A percentile compares a stretch with the other conserved stretches of the same genome.
These are phyloP conservation scores for Orchesella cincta DNA, from an alignment of 1,140 invertebrate genomes.

Conservation along the genomic window DNA sequence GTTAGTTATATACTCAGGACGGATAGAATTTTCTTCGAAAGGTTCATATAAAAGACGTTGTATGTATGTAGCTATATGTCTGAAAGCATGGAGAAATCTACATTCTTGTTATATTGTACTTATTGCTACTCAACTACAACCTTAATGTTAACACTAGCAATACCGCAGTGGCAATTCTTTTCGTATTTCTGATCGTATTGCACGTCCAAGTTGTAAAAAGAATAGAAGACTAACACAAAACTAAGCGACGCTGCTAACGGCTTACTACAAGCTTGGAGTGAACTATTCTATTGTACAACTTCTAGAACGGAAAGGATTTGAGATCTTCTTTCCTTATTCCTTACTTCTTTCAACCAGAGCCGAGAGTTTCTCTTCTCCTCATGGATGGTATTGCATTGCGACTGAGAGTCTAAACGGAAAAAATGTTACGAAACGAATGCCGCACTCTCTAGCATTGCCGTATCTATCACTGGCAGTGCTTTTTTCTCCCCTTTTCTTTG, in stretches of 20 bases:
- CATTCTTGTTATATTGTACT: background rate
- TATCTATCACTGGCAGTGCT: background rate
- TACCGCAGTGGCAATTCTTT: constrained; percentile 20
- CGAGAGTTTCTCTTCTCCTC: background rate
- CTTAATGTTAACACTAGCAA: background rate
- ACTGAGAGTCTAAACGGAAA: background rate
- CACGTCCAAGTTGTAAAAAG: background rate
- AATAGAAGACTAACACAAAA: background rate
- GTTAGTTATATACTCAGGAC: too few species aligned
- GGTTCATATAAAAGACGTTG: too few species aligned
- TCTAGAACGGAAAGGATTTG: constrained; percentile 14
- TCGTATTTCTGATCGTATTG: background rate
- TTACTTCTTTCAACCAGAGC: background rate
- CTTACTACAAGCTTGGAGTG: background rate
- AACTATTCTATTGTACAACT: background rate
- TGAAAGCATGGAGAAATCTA: background rate
- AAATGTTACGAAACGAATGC: constrained; percentile 1
- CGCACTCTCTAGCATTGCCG: background rate
- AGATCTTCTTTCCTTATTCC: constrained; percentile 13
- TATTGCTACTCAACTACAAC: background rate
- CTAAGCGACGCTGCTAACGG: background rate
- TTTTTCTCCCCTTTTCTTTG: background rate
- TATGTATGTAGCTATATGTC: background rate
- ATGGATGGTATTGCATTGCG: too few species aligned
- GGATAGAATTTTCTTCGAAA: too few species aligned